Percentiles rank a stretch among this genome's conserved stretches.
Evolutionary conservation across 2,888 invertebrate species (phyloP).

Genomic region (Himalopsyche kuldschensis): DNA sequence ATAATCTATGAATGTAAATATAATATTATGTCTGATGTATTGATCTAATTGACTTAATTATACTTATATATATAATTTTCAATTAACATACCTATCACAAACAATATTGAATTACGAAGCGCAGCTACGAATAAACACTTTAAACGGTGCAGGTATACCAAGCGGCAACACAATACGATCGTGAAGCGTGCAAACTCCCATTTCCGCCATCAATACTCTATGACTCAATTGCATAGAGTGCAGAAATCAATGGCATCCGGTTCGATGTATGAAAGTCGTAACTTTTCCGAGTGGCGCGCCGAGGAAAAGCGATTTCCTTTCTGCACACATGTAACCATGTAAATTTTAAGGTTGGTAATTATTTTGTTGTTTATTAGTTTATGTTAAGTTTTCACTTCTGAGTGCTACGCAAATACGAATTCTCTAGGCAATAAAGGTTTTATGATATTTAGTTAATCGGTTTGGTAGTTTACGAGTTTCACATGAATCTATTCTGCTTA

Average conservation of each 20-base stretch:
- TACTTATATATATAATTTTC: too few relatives aligned
- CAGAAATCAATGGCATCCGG: slow-evolving; percentile 21
- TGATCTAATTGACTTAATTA: too few relatives aligned
- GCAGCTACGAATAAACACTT: background rate
- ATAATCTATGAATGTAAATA: too few relatives aligned
- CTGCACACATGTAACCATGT: background rate
- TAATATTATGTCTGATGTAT: too few relatives aligned
- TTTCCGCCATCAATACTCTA: slow-evolving; percentile 8
- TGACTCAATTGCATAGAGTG: slow-evolving; percentile 19
- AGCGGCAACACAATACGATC: background rate
- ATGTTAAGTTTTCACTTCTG: background rate
- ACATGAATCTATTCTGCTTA: too few relatives aligned
- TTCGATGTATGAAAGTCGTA: background rate
- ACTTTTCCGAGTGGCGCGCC: background rate
- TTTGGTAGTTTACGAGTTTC: too few relatives aligned
- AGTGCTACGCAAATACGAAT: background rate
- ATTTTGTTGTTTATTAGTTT: background rate
- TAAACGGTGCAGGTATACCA: background rate
- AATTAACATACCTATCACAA: too few relatives aligned
- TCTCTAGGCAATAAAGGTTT: too few relatives aligned
- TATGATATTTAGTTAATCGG: too few relatives aligned
- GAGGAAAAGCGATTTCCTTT: background rate
- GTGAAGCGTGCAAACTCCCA: background rate
- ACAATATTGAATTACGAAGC: background rate
- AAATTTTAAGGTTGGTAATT: background rate